Conservation (phyloP, 2,888 invertebrate species). For the Cyrtodaria siliqua region DNA sequence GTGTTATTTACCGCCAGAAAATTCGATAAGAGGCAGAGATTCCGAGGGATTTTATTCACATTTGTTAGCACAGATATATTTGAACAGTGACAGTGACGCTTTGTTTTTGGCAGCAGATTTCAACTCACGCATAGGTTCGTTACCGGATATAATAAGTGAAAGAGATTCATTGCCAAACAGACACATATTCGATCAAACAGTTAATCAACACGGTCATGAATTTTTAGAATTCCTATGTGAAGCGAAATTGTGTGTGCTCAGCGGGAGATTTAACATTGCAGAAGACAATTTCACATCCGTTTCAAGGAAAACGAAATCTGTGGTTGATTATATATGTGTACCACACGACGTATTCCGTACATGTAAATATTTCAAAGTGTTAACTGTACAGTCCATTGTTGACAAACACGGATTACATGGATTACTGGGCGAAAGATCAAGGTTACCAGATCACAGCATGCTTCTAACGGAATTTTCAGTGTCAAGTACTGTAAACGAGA, state of each 20-base stretch:
- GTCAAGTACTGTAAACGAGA: background rate
- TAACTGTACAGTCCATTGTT: slow-evolving; percentile 9
- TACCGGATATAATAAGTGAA: slow-evolving; percentile 26
- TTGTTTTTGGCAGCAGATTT: slow-evolving; percentile 36
- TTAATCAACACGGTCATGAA: slow-evolving; percentile 31
- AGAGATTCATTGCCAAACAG: slow-evolving; percentile 18
- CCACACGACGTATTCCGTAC: slow-evolving; percentile 35
- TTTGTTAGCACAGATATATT: slow-evolving; percentile 32
- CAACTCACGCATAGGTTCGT: slow-evolving; percentile 32
- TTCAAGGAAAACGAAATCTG: slow-evolving; percentile 36
- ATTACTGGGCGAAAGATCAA: slow-evolving; percentile 19
- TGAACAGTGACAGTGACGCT: slow-evolving; percentile 20
- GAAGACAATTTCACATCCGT: slow-evolving; percentile 38
- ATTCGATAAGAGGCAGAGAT: slow-evolving; percentile 32
- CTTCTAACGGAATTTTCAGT: slow-evolving; percentile 3
- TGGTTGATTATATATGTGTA: too few species aligned
- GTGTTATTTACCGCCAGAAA: slow-evolving; percentile 31
- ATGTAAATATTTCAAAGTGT: slow-evolving; percentile 26
- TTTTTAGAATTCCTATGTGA: slow-evolving; percentile 34
- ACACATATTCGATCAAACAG: slow-evolving; percentile 9
- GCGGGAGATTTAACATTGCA: too few species aligned
- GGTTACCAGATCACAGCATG: slow-evolving; percentile 13
- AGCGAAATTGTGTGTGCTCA: slow-evolving; percentile 35
- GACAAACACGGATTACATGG: slow-evolving; percentile 12
- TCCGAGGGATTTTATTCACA: slow-evolving; percentile 33